Evolutionary conservation across 2,113 vertebrate genomes (phyloP).

Genomic region (Lagopus muta): DNA sequence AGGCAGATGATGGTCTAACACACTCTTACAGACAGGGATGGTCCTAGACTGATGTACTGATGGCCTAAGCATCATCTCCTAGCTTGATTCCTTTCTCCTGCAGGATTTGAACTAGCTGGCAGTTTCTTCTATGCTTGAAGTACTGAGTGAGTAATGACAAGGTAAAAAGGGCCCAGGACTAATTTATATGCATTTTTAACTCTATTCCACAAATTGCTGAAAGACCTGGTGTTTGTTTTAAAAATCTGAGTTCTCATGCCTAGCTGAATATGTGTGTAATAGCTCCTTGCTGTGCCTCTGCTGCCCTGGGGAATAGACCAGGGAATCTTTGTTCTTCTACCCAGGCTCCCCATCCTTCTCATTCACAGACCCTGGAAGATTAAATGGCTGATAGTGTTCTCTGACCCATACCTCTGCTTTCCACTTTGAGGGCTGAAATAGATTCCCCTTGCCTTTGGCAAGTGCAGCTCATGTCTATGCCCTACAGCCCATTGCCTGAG

Average conservation of each 20-base stretch:
- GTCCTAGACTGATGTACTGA: accelerated
- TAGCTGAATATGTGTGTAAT: not conserved
- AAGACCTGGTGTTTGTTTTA: not conserved
- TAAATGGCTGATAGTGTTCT: not conserved
- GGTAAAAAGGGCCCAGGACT: not conserved
- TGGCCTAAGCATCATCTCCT: not conserved
- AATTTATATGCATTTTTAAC: not conserved
- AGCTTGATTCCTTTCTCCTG: not conserved
- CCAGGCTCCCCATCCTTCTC: not conserved
- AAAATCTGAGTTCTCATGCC: not conserved
- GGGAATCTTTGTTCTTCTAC: not conserved
- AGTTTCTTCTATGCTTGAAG: not conserved
- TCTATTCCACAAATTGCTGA: not conserved
- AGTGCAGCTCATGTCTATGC: not conserved
- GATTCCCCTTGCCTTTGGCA: conserved; percentile 32
- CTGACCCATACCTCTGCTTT: conserved; percentile 5
- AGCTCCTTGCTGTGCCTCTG: accelerated
- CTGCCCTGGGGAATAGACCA: not conserved
- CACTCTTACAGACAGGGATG: not conserved
- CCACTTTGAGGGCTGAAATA: conserved; percentile 40
- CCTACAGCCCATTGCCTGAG: conserved; percentile 2
- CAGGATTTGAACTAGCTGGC: not conserved
- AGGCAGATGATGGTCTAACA: not conserved
- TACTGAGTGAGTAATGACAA: not conserved
- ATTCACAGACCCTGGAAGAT: not conserved